Base-by-base conservation (phyloP, 2,113 vertebrate species). In the Vidua chalybeata region DNA sequence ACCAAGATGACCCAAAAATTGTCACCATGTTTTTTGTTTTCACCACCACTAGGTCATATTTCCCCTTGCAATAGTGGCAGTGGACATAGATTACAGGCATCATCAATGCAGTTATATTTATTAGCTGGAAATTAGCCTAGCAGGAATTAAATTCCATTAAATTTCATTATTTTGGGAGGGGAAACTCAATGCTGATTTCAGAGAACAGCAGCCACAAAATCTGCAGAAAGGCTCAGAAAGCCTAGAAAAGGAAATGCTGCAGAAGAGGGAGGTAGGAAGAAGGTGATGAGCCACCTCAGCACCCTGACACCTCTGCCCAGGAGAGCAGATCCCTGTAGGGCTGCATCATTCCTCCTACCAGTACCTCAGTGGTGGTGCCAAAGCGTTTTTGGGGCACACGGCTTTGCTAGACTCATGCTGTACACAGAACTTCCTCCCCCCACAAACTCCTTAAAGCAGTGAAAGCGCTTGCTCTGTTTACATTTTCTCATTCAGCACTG, bases 81-180 rank as follows among this genome's bases (percentile, higher is more conserved):
- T n/a, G 71, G 84, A 58, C 4, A 4, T 8, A 39, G 39, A 27
- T 63, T 49, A 64, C 46, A 26, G 48, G 59, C 68, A 91, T 87
- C 68, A 84, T 12, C 68, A 37, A 71, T 66, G 55, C 45, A 82
- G 78, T 63, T 91, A 76, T 88, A 96, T 95, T 92, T 85, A 80
- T 69, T 64, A 46, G 35, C 41, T 67, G 87, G 45, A 87, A 85
- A 91, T 95, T 85, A 93, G 78, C 87, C 66, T 55, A 68, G 90
- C 58, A 85, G 90, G 84, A 82, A 82, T 51, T 54, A 33, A 80
- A 85, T 83, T 94, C 54, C 84, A 46, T 46, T 84, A 87, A 94
- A 91, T 76, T 68, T 71, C 58, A 35, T 87, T 94, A 68, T 80
- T 83, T 31, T 64, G 56, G 41, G 79, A 89, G 73, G 28, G 74